These are phyloP conservation scores for Drosophila pandora DNA, from an alignment of 1,140 invertebrate genomes.

Conservation along the genomic window DNA sequence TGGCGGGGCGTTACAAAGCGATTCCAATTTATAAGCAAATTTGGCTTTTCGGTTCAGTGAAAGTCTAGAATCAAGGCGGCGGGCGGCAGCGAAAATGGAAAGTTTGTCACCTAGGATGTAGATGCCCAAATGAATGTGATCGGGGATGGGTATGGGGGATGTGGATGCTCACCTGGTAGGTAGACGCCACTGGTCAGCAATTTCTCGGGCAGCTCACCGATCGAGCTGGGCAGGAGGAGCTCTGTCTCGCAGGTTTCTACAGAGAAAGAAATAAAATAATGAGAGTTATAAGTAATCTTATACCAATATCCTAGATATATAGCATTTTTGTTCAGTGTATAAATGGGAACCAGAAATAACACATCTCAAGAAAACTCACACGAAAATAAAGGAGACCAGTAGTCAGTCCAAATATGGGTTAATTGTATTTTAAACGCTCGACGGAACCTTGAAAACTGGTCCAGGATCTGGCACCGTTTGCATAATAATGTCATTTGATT, in stretches of 20 bases:
- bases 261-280: constrained; percentile 8
- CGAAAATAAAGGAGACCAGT: constrained; percentile 12
- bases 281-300: background rate
- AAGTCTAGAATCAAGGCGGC: constrained; percentile 71
- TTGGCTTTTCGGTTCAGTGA: constrained; percentile 55
- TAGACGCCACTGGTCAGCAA: constrained; percentile 85
- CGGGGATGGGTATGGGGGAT: background rate
- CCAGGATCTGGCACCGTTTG: constrained; percentile 63
- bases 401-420: constrained; percentile 56
- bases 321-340: background rate
- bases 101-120: constrained; percentile 53
- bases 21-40: constrained; percentile 74
- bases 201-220: constrained; percentile 85
- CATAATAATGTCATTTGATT: constrained; percentile 79
- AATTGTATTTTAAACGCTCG: constrained; percentile 76
- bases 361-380: constrained; percentile 27
- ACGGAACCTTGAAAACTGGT: constrained; percentile 77
- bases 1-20: constrained; percentile 57
- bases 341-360: constrained; percentile 7
- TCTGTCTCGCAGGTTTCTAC: constrained; percentile 60
- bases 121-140: background rate
- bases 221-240: constrained; percentile 83
- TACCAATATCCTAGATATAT: background rate
- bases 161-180: constrained; percentile 84
- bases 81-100: constrained; percentile 60